Conservation (phyloP, 2,113 vertebrate genomes). For the Platichthys flesus region DNA sequence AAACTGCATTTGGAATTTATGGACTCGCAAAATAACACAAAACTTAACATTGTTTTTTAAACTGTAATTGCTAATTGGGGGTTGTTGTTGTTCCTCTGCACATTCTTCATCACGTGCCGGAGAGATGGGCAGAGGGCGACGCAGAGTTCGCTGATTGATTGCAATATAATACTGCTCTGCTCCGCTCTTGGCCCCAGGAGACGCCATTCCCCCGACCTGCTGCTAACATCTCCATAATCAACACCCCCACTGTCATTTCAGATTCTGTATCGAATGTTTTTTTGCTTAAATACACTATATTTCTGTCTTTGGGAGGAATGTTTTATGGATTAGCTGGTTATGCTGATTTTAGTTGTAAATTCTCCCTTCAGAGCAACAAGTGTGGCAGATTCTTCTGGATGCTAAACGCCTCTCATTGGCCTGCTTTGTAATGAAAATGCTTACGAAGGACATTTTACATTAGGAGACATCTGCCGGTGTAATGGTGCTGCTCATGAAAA, state of each 20-base stretch:
- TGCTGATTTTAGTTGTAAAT: neutral
- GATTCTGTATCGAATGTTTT: conserved; percentile 6
- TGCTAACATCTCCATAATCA: conserved; percentile 36
- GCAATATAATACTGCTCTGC: conserved; percentile 25
- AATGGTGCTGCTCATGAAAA: conserved; percentile 60
- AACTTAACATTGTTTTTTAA: no score
- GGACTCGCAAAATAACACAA: neutral
- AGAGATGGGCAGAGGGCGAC: conserved; percentile 7
- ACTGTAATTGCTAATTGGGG: neutral
- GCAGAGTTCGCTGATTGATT: conserved; percentile 19
- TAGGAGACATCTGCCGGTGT: conserved; percentile 65
- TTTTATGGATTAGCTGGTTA: neutral
- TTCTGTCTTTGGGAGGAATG: conserved; percentile 23
- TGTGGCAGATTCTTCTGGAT: neutral
- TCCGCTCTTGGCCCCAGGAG: neutral
- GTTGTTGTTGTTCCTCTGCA: neutral
- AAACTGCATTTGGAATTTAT: neutral
- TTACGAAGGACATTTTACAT: conserved; percentile 45
- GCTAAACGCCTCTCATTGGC: conserved; percentile 4
- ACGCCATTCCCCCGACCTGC: conserved; percentile 19
- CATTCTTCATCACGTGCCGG: neutral
- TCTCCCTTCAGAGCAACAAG: conserved; percentile 30
- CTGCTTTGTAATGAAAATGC: conserved; percentile 39
- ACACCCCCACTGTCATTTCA: conserved; percentile 14
- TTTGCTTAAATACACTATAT: conserved; percentile 2